A percentile compares a stretch with the other conserved stretches of the same genome.
Evolutionary conservation across 2,113 vertebrate species (phyloP).

Genomic region (Danio rerio): GRCz12tu NC_133197.1:4941501-4942000

Average conservation of each 20-base stretch:
- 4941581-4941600: background rate
- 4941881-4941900: conserved; percentile 76
- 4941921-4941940: conserved; percentile 77
- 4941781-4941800: background rate
- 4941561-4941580: background rate
- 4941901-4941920: conserved; percentile 77
- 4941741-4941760: conserved; percentile 82
- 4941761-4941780: conserved; percentile 84
- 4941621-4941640: background rate
- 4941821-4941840: background rate
- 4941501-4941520: too few species aligned
- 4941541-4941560: background rate
- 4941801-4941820: background rate
- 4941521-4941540: too few species aligned
- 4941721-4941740: conserved; percentile 81
- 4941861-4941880: conserved; percentile 71
- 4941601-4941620: background rate
- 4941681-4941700: conserved; percentile 82
- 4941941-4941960: conserved; percentile 82
- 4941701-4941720: conserved; percentile 81
- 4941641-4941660: conserved; percentile 44
- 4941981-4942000: conserved; percentile 80
- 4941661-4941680: conserved; percentile 84
- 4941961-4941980: conserved; percentile 82
- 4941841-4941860: conserved; percentile 70